Percentiles rank a stretch among this genome's conserved stretches.
These are phyloP conservation scores for Drosophila novamexicana DNA, from an alignment of 1,140 invertebrate genomes.

Conservation along the genomic window DNA sequence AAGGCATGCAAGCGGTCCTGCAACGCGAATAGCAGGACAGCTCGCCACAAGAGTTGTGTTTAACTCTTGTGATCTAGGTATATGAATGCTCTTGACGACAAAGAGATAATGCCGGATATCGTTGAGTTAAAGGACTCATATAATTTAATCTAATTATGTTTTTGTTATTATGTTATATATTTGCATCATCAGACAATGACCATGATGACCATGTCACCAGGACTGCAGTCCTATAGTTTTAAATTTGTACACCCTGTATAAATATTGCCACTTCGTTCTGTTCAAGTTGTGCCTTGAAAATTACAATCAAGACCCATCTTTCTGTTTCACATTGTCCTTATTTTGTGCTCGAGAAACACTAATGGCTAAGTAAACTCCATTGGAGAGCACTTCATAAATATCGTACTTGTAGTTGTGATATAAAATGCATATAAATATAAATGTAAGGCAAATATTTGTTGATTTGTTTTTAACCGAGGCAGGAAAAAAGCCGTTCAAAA, in stretches of 20 bases:
- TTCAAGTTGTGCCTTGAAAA: neutral
- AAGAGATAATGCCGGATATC: too few relatives aligned
- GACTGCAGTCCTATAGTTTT: too few relatives aligned
- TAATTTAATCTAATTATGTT: too few relatives aligned
- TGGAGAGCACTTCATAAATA: slow-evolving; percentile 57
- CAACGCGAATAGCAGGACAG: neutral
- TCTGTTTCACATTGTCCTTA: neutral
- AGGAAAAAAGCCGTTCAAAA: slow-evolving; percentile 60
- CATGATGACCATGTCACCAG: too few relatives aligned
- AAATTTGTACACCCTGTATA: neutral
- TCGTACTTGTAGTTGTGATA: slow-evolving; percentile 52
- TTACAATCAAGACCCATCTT: neutral
- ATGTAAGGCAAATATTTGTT: slow-evolving; percentile 68
- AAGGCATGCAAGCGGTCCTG: neutral
- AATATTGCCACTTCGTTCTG: neutral
- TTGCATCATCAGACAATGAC: too few relatives aligned
- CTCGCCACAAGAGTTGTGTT: too few relatives aligned
- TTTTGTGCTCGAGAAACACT: neutral
- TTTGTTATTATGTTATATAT: too few relatives aligned
- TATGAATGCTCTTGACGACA: too few relatives aligned
- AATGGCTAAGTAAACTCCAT: neutral
- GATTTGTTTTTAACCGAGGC: slow-evolving; percentile 65
- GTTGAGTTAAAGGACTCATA: too few relatives aligned
- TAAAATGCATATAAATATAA: slow-evolving; percentile 54
- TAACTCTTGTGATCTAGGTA: too few relatives aligned